phyloP scores from a whole-genome alignment of 2,113 vertebrate species.

The Cromileptes altivelis region DNA sequence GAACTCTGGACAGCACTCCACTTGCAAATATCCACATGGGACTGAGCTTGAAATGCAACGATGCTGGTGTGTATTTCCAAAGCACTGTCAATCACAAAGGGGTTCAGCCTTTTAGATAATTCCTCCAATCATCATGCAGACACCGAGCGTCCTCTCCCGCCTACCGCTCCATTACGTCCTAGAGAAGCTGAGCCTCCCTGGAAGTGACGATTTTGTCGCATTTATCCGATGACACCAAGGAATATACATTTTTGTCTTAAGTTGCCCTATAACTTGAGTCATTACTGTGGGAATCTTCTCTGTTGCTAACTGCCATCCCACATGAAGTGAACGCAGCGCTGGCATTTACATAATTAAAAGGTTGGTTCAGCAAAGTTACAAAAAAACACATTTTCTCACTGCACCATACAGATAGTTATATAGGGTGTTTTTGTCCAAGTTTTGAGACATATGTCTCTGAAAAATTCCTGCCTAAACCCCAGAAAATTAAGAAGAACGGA shows the following conservation, averaged over 20 bases:
- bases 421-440: neutral
- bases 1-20: too few relatives aligned
- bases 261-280: neutral
- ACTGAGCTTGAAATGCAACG: too few relatives aligned
- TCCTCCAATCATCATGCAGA: too few relatives aligned
- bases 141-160: too few relatives aligned
- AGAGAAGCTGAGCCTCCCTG: too few relatives aligned
- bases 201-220: too few relatives aligned
- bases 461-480: neutral
- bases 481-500: neutral
- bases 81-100: too few relatives aligned
- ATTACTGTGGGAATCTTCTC: slow-evolving; percentile 23
- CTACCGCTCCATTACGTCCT: too few relatives aligned
- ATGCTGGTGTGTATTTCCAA: too few relatives aligned
- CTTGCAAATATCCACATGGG: too few relatives aligned
- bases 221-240: neutral
- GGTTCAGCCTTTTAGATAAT: too few relatives aligned
- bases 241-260: neutral
- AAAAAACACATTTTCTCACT: neutral
- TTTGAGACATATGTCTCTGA: neutral
- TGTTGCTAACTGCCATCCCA: slow-evolving; percentile 10
- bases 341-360: slow-evolving; percentile 40
- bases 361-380: neutral
- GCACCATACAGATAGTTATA: neutral
- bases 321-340: neutral